Evolutionary conservation across 2,888 invertebrate genomes (phyloP).

Genomic region (Pachycephus smyrnensis): DNA sequence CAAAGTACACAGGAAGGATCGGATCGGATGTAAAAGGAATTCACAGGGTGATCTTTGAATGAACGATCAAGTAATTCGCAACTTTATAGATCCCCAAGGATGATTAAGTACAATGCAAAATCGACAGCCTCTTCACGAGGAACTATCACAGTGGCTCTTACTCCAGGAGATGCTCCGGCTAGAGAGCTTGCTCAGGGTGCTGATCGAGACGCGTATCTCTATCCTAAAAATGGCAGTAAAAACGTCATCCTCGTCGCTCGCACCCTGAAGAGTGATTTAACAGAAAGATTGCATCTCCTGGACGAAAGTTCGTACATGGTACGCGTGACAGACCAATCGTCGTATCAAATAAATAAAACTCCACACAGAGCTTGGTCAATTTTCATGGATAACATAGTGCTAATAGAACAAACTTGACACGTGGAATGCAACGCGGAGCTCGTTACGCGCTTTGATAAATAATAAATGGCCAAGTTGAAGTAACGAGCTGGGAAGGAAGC

Average conservation of each 20-base stretch:
- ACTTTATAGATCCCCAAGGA: not conserved
- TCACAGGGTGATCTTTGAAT: too few relatives aligned
- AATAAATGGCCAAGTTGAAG: not conserved
- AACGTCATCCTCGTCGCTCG: conserved; percentile 1
- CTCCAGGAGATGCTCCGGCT: not conserved
- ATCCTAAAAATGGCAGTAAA: conserved; percentile 12
- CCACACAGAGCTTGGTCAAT: not conserved
- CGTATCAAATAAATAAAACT: not conserved
- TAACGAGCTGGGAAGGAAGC: not conserved
- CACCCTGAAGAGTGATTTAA: not conserved
- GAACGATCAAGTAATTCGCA: not conserved
- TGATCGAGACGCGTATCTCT: conserved; percentile 1
- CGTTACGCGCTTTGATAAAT: not conserved
- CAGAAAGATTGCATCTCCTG: not conserved
- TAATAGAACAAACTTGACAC: not conserved
- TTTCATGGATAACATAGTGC: not conserved
- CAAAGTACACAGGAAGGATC: conserved; percentile 17
- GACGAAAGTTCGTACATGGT: not conserved
- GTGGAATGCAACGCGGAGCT: not conserved
- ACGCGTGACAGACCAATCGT: not conserved
- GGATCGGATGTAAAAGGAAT: not conserved
- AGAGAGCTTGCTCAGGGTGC: not conserved
- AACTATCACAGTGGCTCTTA: not conserved
- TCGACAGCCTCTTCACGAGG: conserved; percentile 1
- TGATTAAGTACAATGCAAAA: conserved; percentile 5